phyloP scores from a whole-genome alignment of 2,888 invertebrate genomes.

The Mylabris sibirica region DNA sequence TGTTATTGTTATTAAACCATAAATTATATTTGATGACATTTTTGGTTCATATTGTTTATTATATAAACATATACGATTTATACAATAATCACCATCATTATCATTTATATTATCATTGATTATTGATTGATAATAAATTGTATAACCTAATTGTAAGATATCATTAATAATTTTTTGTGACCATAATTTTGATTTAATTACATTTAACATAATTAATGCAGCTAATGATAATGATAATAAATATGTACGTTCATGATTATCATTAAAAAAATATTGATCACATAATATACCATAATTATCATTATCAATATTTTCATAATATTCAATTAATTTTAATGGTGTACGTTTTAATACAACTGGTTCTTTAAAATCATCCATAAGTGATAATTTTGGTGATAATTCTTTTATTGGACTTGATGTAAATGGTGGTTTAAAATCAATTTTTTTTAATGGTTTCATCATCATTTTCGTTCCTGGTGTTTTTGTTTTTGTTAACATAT shows the following conservation, averaged over 20 bases:
- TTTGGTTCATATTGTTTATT: not conserved
- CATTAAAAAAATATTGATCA: slow-evolving; percentile 41
- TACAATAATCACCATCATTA: slow-evolving; percentile 1
- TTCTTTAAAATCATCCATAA: too few relatives aligned
- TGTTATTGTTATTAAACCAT: not conserved
- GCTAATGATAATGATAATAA: slow-evolving; percentile 56
- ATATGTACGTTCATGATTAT: slow-evolving; percentile 50
- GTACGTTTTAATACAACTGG: not conserved
- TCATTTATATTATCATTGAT: not conserved
- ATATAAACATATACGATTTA: not conserved
- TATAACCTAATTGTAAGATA: slow-evolving; percentile 56
- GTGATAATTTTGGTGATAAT: too few relatives aligned
- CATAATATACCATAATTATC: not conserved
- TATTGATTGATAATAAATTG: slow-evolving; percentile 49
- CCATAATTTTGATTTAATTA: slow-evolving; percentile 57
- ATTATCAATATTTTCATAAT: not conserved
- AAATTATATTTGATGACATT: not conserved
- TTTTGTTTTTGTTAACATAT: too few relatives aligned
- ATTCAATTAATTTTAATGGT: not conserved
- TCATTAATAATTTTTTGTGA: slow-evolving; percentile 55
- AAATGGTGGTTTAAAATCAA: not conserved
- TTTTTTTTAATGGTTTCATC: too few relatives aligned
- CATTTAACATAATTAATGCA: slow-evolving; percentile 57
- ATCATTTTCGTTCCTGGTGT: not conserved
- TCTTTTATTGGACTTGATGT: not conserved